Evolutionary conservation across 2,888 invertebrate genomes (phyloP), one percentile per base, ranked within the genome.

Genomic region (Scotopteryx bipunctaria): DNA sequence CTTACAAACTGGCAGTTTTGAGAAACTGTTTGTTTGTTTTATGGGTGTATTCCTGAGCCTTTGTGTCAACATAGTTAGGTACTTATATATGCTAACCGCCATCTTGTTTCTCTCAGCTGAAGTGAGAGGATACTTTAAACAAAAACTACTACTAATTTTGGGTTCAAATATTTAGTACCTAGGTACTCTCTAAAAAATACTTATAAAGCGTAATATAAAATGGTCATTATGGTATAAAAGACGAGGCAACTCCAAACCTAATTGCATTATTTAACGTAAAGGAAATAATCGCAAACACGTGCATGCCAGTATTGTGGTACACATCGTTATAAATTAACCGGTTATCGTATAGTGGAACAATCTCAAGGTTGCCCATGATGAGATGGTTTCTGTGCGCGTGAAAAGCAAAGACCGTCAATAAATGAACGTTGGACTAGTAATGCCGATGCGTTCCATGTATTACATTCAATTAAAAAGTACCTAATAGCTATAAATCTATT

Each of bases 241-340:
- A 36, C 17, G 3, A 31, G 9, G 27, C 36, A 29, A 11, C 6
- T 15, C 17, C 11, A 29, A 17, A 21, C 8, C 6, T 17, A 37
- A 33, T 40, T 38, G 29, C 33, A 44, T 27, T 40, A 27, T 44
- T 15, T 23, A 31, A 19, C 5, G 21, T 25, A 38, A 38, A 40
- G 33, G 27, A 37, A 43, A 23, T 54, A 49, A 48, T 54, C 19
- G 19, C 23, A 23, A 33, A 49, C 54, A 54, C 54, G 54, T 54
- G 54, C 44, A 54, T 40, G 36, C 11, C 25, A 2, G 40, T 48
- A 49, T 33, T 21, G 33, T 44, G 31, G 41, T 36, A 41, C 29
- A 42, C 40, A 47, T 44, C 29, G 44, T 40, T 41, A 48, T 54
- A 47, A 33, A 48, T 35, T 31, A 49, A 48, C 54, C 48, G 48